Base-by-base conservation (phyloP, 23 tunicate genomes). In the Botrylloides violaceus region DNA sequence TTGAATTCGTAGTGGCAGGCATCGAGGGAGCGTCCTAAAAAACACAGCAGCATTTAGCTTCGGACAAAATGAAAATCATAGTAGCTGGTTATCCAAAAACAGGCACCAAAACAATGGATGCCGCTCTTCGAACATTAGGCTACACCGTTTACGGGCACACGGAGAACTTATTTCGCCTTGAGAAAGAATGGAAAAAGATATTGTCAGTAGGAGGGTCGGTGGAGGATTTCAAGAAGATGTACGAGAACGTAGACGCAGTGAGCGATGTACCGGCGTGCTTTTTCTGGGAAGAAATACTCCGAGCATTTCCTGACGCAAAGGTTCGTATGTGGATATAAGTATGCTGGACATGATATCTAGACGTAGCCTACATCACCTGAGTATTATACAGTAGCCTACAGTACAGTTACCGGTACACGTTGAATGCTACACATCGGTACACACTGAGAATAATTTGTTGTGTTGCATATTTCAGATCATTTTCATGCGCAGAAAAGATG, bases 181-280 rank as follows among this genome's bases (percentile, higher is more conserved):
- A 31, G 29, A 63, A 63, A 29, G 70, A 63, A 63, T 63, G 70
- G 70, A 63, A 31, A 3, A 63, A 63, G 35, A 28, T 63, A 26
- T 63, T 63, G 12, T 28, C 32, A 4, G 70, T 27, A 3, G 70
- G 35, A 3, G 70, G 35, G n/a, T 25, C 35, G 3, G 33, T 63
- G 3, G 70, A 63, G 6, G 35, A 12, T 63, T 63, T 63, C 33
- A 31, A 34, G 3, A 9, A 29, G 33, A 63, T 63, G 70, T 63
- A 63, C 35, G 70, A 63, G 35, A 28, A 63, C 35, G 70, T 63
- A 19, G 70, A 63, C 70, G 70, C 70, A 21, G 70, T 63, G 35
- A 27, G 35, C 12, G 70, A 63, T 34, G 70, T 63, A 3, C 70
- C 70, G 4, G 70, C 70, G 33, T 63, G 70, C 33, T 63, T 27